A percentile compares a stretch with the other conserved stretches of the same genome.
Conservation (phyloP, 2,888 invertebrate genomes). For the Iphiclides podalirius region DNA sequence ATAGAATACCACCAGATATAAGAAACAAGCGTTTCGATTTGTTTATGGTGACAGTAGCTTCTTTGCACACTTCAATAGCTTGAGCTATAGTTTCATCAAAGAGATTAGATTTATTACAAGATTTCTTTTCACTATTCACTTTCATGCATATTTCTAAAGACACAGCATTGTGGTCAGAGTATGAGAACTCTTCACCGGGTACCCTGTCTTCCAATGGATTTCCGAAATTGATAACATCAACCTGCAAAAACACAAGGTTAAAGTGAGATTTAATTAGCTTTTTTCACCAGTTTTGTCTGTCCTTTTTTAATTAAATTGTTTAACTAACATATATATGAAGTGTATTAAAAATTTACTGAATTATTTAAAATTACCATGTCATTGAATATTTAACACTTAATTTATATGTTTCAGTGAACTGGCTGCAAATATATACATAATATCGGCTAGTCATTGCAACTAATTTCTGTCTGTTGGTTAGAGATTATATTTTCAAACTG, state of each 20-base stretch:
- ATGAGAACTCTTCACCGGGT: slow-evolving; percentile 86
- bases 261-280: too few species aligned
- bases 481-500: too few species aligned
- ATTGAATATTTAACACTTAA: too few species aligned
- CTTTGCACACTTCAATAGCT: slow-evolving; percentile 80
- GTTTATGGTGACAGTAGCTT: slow-evolving; percentile 71
- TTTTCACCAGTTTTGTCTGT: too few species aligned
- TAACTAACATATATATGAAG: too few species aligned
- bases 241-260: slow-evolving; percentile 42
- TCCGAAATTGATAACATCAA: slow-evolving; percentile 72
- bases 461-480: too few species aligned
- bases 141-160: slow-evolving; percentile 71
- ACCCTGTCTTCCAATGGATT: slow-evolving; percentile 88
- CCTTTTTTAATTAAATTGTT: too few species aligned
- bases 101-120: slow-evolving; percentile 34
- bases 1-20: slow-evolving; percentile 66
- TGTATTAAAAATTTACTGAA: neutral
- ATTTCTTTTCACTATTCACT: slow-evolving; percentile 31
- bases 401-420: too few species aligned
- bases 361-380: too few species aligned
- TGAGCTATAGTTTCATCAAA: slow-evolving; percentile 72
- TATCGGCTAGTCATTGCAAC: too few species aligned
- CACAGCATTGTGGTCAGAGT: slow-evolving; percentile 95
- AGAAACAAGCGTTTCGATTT: slow-evolving; percentile 77
- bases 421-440: too few species aligned